Evolutionary conservation across 1,140 invertebrate genomes (phyloP), one percentile per base, ranked within the genome.

Genomic region (Lepidurus arcticus): DNA sequence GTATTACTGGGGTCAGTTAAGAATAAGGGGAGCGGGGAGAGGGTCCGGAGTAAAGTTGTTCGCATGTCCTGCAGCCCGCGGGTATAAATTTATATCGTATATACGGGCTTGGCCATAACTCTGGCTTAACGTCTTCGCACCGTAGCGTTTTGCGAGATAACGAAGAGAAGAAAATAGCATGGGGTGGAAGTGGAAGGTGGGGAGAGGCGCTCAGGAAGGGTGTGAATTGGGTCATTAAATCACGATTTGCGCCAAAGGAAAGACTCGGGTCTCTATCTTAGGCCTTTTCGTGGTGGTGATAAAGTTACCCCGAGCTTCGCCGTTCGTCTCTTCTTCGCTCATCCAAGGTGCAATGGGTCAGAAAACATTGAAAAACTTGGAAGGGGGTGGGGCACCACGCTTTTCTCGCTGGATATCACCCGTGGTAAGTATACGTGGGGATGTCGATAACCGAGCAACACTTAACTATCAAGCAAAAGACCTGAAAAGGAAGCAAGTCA

Each of bases 141-240:
- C 53, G 53, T 13, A 65, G 53, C 53, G 53, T 21, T 65, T 65
- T 65, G 53, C 53, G 34, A 65, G 53, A 65, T 65, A 65, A 65
- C 16, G 13, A 10, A 47, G 9, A 65, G 53, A 65, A 65, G 53
- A 65, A 65, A 65, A 65, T 10, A n/a, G 13, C 21, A 21, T 65
- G 53, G 21, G 21, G 21, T 7, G 53, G 53, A 65, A 7, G 53
- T 1, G 21, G 6, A 65, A 21, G 13, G 53, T 4, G 53, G 6
- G 53, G 53, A 13, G 53, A 21, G 53, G 53, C 16, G 45, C 16
- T 65, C 1, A 65, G 53, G 16, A 13, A 65, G 53, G 53, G 16
- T 65, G 53, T 65, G 53, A 65, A 65, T 65, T 65, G 53, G 53
- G 53, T 65, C 53, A 65, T 65, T 65, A 65, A 65, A 65, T 65